Evolutionary conservation across 2,888 invertebrate species (phyloP).

Genomic region (Emesis russula): DNA sequence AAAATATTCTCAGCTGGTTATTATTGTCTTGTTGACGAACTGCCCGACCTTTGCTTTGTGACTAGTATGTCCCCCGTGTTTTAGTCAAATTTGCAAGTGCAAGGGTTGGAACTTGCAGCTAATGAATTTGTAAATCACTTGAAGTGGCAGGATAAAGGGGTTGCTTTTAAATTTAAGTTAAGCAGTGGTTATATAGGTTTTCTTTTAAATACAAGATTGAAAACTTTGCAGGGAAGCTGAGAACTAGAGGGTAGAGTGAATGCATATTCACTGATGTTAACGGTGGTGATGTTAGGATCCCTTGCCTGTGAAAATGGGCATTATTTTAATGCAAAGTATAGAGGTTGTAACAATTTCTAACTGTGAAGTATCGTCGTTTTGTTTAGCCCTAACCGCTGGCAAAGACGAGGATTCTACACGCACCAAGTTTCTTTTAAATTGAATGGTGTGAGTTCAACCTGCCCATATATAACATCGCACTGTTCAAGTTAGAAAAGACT

Average conservation of each 20-base stretch:
- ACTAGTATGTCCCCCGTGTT: conserved; percentile 90
- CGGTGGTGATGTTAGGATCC: conserved; percentile 95
- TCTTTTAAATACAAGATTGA: conserved; percentile 94
- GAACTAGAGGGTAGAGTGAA: conserved; percentile 95
- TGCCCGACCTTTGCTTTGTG: conserved; percentile 95
- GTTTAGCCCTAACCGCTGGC: conserved; percentile 89
- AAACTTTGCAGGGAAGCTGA: conserved; percentile 96
- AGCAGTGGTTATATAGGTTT: conserved; percentile 94
- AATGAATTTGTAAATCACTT: conserved; percentile 88
- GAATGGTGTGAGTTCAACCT: conserved; percentile 95
- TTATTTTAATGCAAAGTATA: conserved; percentile 99
- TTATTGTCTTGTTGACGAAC: conserved; percentile 95
- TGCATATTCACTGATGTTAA: conserved; percentile 93
- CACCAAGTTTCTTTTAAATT: conserved; percentile 95
- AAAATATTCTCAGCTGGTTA: conserved; percentile 95
- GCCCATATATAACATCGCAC: conserved; percentile 93
- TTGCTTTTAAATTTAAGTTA: conserved; percentile 90
- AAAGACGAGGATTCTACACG: conserved; percentile 94
- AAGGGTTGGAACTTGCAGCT: conserved; percentile 93
- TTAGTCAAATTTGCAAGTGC: conserved; percentile 92
- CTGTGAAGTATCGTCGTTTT: conserved; percentile 94
- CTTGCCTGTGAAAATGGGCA: conserved; percentile 98
- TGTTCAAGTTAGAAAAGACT: conserved; percentile 96
- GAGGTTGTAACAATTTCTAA: conserved; percentile 97
- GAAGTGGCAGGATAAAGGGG: conserved; percentile 92